Evolutionary conservation across 2,113 vertebrate genomes (phyloP).

Genomic region (Zosterops pallidus): DNA sequence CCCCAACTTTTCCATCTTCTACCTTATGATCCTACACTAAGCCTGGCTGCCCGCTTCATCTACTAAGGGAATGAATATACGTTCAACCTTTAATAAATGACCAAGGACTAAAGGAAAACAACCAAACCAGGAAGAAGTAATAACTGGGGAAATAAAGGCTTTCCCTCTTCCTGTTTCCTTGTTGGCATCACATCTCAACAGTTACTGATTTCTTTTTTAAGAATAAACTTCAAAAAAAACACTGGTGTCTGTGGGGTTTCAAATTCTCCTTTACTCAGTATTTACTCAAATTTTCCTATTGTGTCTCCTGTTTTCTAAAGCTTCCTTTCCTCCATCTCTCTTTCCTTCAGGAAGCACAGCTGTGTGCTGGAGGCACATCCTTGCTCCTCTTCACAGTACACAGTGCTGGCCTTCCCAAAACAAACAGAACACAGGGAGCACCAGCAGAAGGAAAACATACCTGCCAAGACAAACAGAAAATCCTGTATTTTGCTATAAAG

Average conservation of each 20-base stretch:
- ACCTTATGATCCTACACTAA: neutral
- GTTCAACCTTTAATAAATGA: neutral
- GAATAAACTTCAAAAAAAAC: neutral
- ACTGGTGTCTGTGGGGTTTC: neutral
- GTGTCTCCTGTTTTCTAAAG: neutral
- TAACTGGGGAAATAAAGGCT: neutral
- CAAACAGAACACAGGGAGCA: neutral
- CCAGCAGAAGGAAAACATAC: neutral
- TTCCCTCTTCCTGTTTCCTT: neutral
- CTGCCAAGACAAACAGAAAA: neutral
- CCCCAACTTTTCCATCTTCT: neutral
- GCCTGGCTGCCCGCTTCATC: neutral
- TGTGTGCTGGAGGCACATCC: neutral
- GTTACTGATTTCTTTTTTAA: neutral
- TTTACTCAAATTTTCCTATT: neutral
- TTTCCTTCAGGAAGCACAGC: neutral
- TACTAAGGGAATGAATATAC: neutral
- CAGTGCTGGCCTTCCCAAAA: neutral
- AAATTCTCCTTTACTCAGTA: neutral
- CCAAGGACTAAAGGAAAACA: neutral
- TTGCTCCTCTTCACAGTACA: neutral
- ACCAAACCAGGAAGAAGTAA: neutral
- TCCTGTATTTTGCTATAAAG: neutral
- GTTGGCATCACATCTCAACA: neutral
- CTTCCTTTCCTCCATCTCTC: neutral